A percentile compares a stretch with the other conserved stretches of the same genome.
Evolutionary conservation across 1,140 invertebrate species (phyloP).

Genomic region (Neodiprion virginianus): DNA sequence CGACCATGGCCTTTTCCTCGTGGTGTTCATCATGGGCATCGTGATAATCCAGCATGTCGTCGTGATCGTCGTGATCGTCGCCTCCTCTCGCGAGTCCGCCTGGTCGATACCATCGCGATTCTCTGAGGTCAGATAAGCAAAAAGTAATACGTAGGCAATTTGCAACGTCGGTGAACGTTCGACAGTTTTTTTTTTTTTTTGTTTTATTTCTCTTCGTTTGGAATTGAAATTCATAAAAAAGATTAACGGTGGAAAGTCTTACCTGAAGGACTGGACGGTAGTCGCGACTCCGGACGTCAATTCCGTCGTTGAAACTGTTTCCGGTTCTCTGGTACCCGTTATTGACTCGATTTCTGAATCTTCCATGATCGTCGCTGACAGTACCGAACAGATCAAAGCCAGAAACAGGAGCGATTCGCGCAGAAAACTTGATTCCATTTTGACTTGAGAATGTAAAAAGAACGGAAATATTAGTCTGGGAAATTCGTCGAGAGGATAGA

Average conservation of each 20-base stretch:
- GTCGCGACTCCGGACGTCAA: conserved; percentile 34
- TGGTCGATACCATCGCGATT: conserved; percentile 41
- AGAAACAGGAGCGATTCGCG: not conserved
- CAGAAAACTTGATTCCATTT: conserved; percentile 8
- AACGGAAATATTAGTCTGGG: not conserved
- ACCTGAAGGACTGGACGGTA: conserved; percentile 28
- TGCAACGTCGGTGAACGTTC: too few relatives aligned
- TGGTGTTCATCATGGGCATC: conserved; percentile 35
- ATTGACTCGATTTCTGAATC: not conserved
- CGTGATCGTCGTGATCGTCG: conserved; percentile 34
- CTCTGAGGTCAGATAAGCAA: conserved; percentile 30
- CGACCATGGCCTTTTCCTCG: conserved; percentile 48
- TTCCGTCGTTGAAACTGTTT: conserved; percentile 32
- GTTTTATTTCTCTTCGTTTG: too few relatives aligned
- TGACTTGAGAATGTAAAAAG: not conserved
- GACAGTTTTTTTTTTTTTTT: too few relatives aligned
- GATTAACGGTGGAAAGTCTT: not conserved
- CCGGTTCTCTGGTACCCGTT: conserved; percentile 11
- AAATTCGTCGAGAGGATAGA: not conserved
- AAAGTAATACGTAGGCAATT: too few relatives aligned
- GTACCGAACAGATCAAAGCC: not conserved
- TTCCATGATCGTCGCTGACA: not conserved
- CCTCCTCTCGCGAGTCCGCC: conserved; percentile 31
- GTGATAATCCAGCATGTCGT: conserved; percentile 24
- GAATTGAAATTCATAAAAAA: not conserved